Base-by-base conservation (phyloP, 2,888 invertebrate species). In the Eumacrocentrus americanus region DNA sequence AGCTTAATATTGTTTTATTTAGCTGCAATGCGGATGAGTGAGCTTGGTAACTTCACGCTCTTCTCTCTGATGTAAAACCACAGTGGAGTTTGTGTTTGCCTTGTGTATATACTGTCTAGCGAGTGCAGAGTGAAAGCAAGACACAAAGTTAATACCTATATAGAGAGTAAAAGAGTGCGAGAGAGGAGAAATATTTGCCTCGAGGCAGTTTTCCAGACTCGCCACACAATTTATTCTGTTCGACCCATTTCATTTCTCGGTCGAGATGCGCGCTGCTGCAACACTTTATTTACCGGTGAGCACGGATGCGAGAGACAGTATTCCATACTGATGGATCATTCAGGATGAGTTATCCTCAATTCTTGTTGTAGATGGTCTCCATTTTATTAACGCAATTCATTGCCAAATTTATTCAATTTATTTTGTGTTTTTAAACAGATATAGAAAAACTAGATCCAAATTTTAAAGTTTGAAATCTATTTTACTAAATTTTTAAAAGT, bases 1-100 rank as follows among this genome's bases (percentile, higher is more conserved):
- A 46, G 61, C 55, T 66, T 67, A 66, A 65, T 64, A 66, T 62
- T 67, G 65, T 66, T 67, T 66, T 67, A 67, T 67, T 66, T 61
- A 64, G 64, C 66, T 67, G 67, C 67, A 66, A 58, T 67, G 67
- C 67, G 62, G 61, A 62, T 56, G 46, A 40, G 22, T 58, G 34
- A 51, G 23, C 35, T 29, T 16, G n/a, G 23, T 25, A 47, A 48
- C 37, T 40, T 59, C 37, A 29, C 48, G 9, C 22, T 40, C 34
- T 14, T 47, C 14, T 37, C 20, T 22, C 20, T 14, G 14, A 14
- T 38, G 12, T 38, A 35, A 47, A 46, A 42, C 22, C 35, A 18
- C 38, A n/a, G n/a, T 52, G 9, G 38, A 52, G 58, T 52, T 58
- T 52, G 46, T 58, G 37, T 59, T 59, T 59, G 23, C 29, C 22